These are phyloP conservation scores for Trachelus iudaicus DNA, from an alignment of 2,888 invertebrate species.

Conservation along the genomic window DNA sequence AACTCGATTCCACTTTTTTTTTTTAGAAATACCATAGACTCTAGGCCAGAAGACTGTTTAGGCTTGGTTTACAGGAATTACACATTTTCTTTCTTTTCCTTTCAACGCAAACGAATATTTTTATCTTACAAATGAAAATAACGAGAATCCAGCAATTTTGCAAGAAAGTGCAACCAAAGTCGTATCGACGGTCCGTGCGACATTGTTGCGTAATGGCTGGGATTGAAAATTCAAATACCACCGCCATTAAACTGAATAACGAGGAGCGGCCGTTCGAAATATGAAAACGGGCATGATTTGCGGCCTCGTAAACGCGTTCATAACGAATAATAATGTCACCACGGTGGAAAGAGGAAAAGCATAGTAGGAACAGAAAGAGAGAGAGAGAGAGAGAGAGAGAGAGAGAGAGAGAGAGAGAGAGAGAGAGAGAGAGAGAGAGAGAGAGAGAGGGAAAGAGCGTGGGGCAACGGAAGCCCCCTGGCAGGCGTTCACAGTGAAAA, in stretches of 20 bases:
- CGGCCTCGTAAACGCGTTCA: conserved; percentile 66
- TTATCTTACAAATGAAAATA: neutral
- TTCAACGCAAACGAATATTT: neutral
- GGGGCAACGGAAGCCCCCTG: conserved; percentile 30
- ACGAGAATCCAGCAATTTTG: neutral
- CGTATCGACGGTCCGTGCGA: neutral
- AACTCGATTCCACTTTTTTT: neutral
- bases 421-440: conserved; percentile 9
- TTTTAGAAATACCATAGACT: neutral
- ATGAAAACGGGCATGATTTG: conserved; percentile 66
- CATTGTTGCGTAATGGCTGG: conserved; percentile 36
- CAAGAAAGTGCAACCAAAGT: neutral
- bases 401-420: neutral
- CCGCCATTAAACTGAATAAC: conserved; percentile 65
- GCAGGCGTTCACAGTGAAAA: conserved; percentile 45
- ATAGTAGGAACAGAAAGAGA: neutral
- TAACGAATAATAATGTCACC: conserved; percentile 67
- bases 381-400: neutral
- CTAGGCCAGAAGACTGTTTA: neutral
- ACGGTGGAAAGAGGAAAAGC: neutral
- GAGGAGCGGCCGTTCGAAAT: conserved; percentile 64
- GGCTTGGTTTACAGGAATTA: neutral
- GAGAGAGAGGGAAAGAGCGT: neutral
- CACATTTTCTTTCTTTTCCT: neutral
- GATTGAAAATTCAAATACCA: conserved; percentile 65